These are phyloP conservation scores for Ceratitis capitata DNA, from an alignment of 1,140 invertebrate genomes.

Conservation along the genomic window DNA sequence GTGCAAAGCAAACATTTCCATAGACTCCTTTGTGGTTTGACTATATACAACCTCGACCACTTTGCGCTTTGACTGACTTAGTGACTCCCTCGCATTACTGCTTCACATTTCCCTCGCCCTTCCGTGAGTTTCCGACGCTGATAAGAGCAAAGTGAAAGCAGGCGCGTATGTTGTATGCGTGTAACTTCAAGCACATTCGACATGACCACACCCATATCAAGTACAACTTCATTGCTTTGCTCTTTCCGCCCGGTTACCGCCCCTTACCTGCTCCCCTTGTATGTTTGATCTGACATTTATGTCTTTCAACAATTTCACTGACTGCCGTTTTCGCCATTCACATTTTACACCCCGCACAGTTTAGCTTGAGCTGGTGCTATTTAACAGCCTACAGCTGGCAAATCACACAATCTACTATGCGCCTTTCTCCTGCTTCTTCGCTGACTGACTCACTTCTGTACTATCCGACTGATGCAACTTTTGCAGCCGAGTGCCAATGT, in stretches of 20 bases:
- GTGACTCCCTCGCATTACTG: too few relatives aligned
- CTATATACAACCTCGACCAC: background rate
- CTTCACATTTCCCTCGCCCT: too few relatives aligned
- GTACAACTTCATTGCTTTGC: background rate
- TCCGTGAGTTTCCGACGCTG: too few relatives aligned
- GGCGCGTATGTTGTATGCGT: background rate
- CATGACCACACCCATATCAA: background rate
- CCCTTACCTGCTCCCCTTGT: background rate
- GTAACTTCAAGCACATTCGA: too few relatives aligned
- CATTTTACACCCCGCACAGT: background rate
- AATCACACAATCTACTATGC: background rate
- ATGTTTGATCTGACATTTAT: background rate
- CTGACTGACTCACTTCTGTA: background rate
- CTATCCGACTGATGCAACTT: background rate
- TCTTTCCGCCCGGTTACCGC: background rate
- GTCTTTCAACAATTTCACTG: constrained; percentile 21
- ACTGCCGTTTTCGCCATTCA: background rate
- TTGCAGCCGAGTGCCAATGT: background rate
- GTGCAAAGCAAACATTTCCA: constrained; percentile 14
- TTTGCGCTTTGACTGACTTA: background rate
- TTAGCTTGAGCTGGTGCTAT: background rate
- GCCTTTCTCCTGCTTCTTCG: background rate
- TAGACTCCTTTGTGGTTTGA: constrained; percentile 15
- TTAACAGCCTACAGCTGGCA: background rate
- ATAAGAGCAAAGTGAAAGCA: background rate